phyloP scores from a whole-genome alignment of 2,888 invertebrate genomes.

The Lasioglossum figueresi region DNA sequence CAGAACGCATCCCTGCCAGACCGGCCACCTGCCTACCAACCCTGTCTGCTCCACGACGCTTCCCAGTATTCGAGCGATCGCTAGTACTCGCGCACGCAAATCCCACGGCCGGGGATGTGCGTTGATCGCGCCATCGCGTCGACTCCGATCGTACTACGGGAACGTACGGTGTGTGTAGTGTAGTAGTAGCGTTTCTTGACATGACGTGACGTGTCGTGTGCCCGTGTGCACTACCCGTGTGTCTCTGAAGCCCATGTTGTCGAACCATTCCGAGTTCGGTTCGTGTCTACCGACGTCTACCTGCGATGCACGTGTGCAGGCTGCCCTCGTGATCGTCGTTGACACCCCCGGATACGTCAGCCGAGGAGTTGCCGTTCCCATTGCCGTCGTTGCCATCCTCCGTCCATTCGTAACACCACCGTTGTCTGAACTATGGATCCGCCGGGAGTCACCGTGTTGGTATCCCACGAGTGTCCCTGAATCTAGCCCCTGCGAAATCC shows the following conservation, averaged over 20 bases:
- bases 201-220: constrained; percentile 43
- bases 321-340: background rate
- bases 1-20: constrained; percentile 75
- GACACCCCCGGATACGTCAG: background rate
- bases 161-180: constrained; percentile 34
- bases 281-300: background rate
- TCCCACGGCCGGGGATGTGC: constrained; percentile 60
- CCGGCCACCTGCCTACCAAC: constrained; percentile 74
- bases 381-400: background rate
- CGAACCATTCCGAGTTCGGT: background rate
- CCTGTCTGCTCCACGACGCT: constrained; percentile 71
- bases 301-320: constrained; percentile 1
- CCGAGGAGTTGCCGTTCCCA: background rate
- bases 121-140: constrained; percentile 62
- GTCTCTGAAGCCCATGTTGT: background rate
- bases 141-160: constrained; percentile 47
- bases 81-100: constrained; percentile 68
- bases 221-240: background rate
- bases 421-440: constrained; percentile 55
- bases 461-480: constrained; percentile 36
- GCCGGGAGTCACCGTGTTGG: constrained; percentile 31
- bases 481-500: background rate
- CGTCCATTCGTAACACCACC: constrained; percentile 34
- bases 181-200: constrained; percentile 35
- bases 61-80: constrained; percentile 76